Conservation (phyloP, 1,140 invertebrate genomes). For the Caenorhabditis briggsae region DNA sequence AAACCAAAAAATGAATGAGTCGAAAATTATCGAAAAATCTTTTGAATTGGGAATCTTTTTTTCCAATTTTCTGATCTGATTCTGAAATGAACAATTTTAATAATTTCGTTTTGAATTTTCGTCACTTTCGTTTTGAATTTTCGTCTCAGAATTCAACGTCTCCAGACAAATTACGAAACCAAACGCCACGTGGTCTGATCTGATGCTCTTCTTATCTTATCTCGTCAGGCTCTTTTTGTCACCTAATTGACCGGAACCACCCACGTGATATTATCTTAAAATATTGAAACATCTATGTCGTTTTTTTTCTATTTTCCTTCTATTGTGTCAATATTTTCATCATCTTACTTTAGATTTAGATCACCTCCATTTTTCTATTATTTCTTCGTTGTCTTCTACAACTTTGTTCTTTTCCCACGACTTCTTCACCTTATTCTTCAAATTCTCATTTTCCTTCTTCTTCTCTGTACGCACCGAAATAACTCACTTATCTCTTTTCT, state of each 20-base stretch:
- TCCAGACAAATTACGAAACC: no score
- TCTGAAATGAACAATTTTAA: no score
- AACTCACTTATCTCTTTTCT: neutral
- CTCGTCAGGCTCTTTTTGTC: neutral
- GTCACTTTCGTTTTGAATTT: no score
- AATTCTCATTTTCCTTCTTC: neutral
- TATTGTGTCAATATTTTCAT: constrained; percentile 12
- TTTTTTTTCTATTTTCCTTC: neutral
- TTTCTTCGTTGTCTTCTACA: neutral
- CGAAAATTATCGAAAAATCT: no score
- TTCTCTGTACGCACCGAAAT: neutral
- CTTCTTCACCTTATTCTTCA: neutral
- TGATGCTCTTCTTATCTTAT: neutral
- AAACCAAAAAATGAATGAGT: no score
- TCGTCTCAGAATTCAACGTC: no score
- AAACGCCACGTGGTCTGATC: no score
- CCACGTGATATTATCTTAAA: neutral
- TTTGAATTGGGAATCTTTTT: no score
- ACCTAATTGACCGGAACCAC: neutral
- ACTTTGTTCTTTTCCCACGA: neutral
- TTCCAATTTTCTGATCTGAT: no score
- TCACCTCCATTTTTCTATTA: neutral
- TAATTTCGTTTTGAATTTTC: no score
- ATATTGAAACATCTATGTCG: neutral
- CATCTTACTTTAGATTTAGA: neutral